Conservation (phyloP, 2,888 invertebrate genomes). For the Lochmaea capreae region DNA sequence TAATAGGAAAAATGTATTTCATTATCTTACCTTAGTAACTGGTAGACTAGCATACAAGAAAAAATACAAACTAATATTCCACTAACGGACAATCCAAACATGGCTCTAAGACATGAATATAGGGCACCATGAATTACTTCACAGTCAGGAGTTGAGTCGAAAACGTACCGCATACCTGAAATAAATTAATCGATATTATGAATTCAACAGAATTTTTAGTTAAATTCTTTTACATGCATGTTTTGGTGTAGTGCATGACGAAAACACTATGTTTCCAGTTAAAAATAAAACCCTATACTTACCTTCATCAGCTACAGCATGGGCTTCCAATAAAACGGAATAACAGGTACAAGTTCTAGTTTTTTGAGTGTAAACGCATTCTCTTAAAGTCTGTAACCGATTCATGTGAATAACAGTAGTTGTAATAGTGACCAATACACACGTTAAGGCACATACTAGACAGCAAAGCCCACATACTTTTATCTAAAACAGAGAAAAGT, state of each 20-base stretch:
- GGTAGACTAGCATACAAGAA: constrained; percentile 92
- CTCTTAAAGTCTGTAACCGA: constrained; percentile 85
- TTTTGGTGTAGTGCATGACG: no score
- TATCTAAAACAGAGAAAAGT: constrained; percentile 71
- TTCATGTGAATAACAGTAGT: constrained; percentile 94
- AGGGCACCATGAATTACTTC: constrained; percentile 91
- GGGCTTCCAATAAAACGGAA: constrained; percentile 77
- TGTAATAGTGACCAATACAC: constrained; percentile 89
- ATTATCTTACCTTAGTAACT: constrained; percentile 76
- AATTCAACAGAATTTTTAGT: no score
- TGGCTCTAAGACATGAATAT: constrained; percentile 87
- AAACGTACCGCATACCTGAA: constrained; percentile 80
- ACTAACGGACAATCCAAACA: constrained; percentile 91
- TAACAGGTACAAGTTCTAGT: constrained; percentile 84
- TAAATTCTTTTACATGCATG: no score
- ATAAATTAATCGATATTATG: constrained; percentile 26
- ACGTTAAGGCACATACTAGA: constrained; percentile 86
- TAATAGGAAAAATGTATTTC: no score
- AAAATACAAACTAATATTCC: constrained; percentile 92
- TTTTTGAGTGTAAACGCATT: constrained; percentile 86
- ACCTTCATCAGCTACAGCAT: constrained; percentile 73
- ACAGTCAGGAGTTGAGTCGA: constrained; percentile 88
- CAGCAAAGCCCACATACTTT: constrained; percentile 91
- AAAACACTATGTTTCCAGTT: no score
- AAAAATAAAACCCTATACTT: constrained; percentile 36